Conservation (phyloP, 2,113 vertebrate species). For the Melanostigma gelatinosum region DNA sequence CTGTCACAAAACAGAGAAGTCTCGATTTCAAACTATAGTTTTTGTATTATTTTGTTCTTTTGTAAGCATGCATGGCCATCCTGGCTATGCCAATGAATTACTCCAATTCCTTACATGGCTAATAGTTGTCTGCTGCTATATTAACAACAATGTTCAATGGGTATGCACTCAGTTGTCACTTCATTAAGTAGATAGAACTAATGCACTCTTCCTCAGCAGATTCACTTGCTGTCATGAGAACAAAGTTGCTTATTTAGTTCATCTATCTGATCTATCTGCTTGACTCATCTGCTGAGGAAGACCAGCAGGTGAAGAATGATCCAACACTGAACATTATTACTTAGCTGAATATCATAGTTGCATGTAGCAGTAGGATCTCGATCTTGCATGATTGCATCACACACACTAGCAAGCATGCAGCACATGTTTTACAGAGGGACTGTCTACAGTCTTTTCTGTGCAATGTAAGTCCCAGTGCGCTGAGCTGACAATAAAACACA, state of each 20-base stretch:
- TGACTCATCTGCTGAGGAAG: not conserved
- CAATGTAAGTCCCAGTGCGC: slow-evolving; percentile 57
- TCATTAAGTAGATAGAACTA: not conserved
- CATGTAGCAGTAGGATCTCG: not conserved
- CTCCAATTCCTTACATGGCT: not conserved
- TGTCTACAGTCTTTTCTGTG: slow-evolving; percentile 19
- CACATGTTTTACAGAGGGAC: slow-evolving; percentile 14
- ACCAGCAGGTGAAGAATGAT: not conserved
- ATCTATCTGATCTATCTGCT: not conserved
- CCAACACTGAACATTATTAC: not conserved
- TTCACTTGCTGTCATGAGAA: not conserved
- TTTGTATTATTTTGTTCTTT: not conserved
- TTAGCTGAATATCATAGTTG: not conserved
- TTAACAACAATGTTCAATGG: not conserved
- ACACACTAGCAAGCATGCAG: not conserved
- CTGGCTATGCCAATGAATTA: not conserved
- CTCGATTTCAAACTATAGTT: not conserved
- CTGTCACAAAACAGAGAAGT: not conserved
- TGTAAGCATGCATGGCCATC: not conserved
- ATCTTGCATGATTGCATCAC: slow-evolving; percentile 21
- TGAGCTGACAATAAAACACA: slow-evolving; percentile 78
- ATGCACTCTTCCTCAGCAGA: not conserved
- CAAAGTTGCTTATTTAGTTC: not conserved
- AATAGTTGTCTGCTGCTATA: not conserved
- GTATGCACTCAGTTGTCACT: not conserved